Conservation (phyloP, 1,140 invertebrate species). For the Tyrophagus putrescentiae region DNA sequence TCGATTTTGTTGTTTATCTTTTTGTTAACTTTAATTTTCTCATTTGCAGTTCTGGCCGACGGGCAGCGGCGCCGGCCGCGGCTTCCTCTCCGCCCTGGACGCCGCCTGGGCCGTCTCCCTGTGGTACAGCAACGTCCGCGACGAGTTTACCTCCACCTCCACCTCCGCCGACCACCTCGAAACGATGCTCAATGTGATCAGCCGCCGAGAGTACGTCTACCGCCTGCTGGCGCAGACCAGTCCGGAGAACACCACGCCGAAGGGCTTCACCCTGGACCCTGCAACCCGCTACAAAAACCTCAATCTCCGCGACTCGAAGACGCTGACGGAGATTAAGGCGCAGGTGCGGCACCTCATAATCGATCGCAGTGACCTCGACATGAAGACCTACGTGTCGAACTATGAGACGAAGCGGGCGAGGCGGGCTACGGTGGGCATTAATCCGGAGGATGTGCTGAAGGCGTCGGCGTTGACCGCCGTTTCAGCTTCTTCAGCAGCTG, state of each 20-base stretch:
- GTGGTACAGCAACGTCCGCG: slow-evolving; percentile 47
- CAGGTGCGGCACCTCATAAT: slow-evolving; percentile 31
- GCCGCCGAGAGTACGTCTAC: slow-evolving; percentile 88
- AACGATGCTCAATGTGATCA: slow-evolving; percentile 46
- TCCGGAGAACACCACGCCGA: slow-evolving; percentile 81
- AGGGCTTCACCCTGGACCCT: slow-evolving; percentile 80
- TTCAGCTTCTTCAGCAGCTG: background rate
- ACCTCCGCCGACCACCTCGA: background rate
- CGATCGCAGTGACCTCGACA: background rate
- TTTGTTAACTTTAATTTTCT: slow-evolving; percentile 29
- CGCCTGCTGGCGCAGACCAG: slow-evolving; percentile 79
- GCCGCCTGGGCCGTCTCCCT: slow-evolving; percentile 82
- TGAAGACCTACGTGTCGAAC: background rate
- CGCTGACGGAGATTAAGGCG: slow-evolving; percentile 29
- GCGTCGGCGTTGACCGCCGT: background rate
- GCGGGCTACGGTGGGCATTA: slow-evolving; percentile 22
- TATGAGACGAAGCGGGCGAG: slow-evolving; percentile 19
- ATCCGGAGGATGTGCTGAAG: slow-evolving; percentile 16
- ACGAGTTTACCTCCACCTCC: slow-evolving; percentile 7
- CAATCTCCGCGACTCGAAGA: slow-evolving; percentile 33
- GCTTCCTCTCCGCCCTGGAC: slow-evolving; percentile 88
- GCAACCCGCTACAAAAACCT: slow-evolving; percentile 45
- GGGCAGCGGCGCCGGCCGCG: slow-evolving; percentile 88
- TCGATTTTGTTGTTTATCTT: background rate
- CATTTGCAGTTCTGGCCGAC: slow-evolving; percentile 85